A percentile compares a stretch with the other conserved stretches of the same genome.
Evolutionary conservation across 2,888 invertebrate species (phyloP).

Genomic region (Pheosia gnoma): DNA sequence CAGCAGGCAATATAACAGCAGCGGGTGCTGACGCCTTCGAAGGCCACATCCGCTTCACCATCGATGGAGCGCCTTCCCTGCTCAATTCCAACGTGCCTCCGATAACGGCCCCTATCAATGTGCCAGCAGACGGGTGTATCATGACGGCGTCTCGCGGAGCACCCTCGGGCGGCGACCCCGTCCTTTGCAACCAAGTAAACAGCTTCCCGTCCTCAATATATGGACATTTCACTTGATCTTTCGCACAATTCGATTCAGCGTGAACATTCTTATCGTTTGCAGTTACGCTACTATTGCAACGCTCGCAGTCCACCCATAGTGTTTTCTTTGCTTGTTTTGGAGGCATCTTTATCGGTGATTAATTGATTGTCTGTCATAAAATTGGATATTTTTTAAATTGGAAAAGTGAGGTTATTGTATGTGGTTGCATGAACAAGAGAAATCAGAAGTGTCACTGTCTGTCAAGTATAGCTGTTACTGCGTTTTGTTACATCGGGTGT

Average conservation of each 20-base stretch:
- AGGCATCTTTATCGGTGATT: conserved; percentile 44
- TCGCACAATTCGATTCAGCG: conserved; percentile 76
- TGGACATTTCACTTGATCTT: conserved; percentile 74
- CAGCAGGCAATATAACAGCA: conserved; percentile 72
- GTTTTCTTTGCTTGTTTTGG: conserved; percentile 82
- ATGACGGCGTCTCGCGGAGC: conserved; percentile 70
- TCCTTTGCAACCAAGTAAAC: conserved; percentile 69
- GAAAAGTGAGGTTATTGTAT: conserved; percentile 2
- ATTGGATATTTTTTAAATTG: background rate
- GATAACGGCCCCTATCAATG: conserved; percentile 69
- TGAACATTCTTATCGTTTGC: conserved; percentile 85
- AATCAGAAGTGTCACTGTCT: too few relatives aligned
- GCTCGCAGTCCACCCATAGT: conserved; percentile 86
- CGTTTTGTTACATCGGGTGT: background rate
- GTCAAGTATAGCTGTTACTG: background rate
- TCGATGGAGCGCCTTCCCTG: conserved; percentile 65
- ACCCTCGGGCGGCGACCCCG: conserved; percentile 61
- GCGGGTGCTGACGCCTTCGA: conserved; percentile 73
- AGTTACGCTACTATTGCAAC: conserved; percentile 82
- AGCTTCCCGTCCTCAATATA: conserved; percentile 63
- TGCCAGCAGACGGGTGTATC: conserved; percentile 70
- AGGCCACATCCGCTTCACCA: conserved; percentile 77
- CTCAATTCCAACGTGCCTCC: conserved; percentile 65
- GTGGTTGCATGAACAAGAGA: too few relatives aligned
- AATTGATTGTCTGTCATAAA: background rate